These are phyloP conservation scores for Mayetiola destructor DNA, from an alignment of 2,888 invertebrate genomes.

Conservation along the genomic window DNA sequence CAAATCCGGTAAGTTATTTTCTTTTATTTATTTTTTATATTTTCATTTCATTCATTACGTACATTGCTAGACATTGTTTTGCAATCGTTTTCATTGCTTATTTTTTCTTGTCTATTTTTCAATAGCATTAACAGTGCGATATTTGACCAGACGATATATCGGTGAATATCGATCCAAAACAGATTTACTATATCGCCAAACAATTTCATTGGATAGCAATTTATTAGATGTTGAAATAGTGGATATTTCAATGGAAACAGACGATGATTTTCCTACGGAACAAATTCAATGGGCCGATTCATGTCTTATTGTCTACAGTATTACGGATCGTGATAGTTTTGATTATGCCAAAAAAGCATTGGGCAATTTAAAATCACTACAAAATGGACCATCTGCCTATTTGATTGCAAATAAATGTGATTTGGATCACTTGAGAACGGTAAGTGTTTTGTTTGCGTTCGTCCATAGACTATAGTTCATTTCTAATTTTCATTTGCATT, in stretches of 20 bases:
- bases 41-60: background rate
- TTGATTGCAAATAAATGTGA: slow-evolving; percentile 68
- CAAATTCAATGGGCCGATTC: slow-evolving; percentile 68
- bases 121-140: slow-evolving; percentile 62
- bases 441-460: no score
- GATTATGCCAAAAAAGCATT: slow-evolving; percentile 51
- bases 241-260: slow-evolving; percentile 58
- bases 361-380: slow-evolving; percentile 41
- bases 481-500: no score
- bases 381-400: slow-evolving; percentile 41
- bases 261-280: slow-evolving; percentile 43
- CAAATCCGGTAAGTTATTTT: slow-evolving; percentile 51
- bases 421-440: slow-evolving; percentile 62
- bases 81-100: background rate
- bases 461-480: no score
- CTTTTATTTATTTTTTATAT: background rate
- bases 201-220: slow-evolving; percentile 50
- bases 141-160: slow-evolving; percentile 60
- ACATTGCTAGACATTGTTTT: background rate
- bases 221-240: slow-evolving; percentile 63
- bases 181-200: slow-evolving; percentile 65
- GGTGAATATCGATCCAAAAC: slow-evolving; percentile 71
- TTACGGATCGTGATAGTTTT: slow-evolving; percentile 56
- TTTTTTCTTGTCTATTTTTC: slow-evolving; percentile 32
- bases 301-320: slow-evolving; percentile 60